Evolutionary conservation across 2,888 invertebrate species (phyloP).

Genomic region (Cephus rjabovi): DNA sequence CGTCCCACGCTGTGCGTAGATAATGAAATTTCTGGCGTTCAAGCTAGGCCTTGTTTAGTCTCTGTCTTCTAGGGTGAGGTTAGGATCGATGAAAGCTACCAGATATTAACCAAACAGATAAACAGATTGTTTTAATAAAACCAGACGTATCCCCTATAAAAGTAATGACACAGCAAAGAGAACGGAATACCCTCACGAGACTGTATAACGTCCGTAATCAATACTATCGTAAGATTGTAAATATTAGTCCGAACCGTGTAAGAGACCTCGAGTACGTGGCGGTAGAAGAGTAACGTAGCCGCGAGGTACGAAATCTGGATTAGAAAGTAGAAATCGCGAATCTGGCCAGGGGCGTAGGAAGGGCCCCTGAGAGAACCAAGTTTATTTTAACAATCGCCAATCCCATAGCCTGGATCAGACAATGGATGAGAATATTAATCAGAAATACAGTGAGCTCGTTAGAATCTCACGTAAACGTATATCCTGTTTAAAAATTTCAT

Average conservation of each 20-base stretch:
- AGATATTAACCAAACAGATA: not conserved
- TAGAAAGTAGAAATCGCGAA: constrained; percentile 9
- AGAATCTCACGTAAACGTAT: not conserved
- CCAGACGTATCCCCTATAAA: not conserved
- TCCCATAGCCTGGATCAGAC: not conserved
- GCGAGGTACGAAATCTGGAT: constrained; percentile 9
- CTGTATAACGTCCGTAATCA: not conserved
- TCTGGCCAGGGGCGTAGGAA: not conserved
- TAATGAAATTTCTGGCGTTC: not conserved
- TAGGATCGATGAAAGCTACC: not conserved
- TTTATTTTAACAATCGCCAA: not conserved
- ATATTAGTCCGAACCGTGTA: not conserved
- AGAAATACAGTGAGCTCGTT: not conserved
- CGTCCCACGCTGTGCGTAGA: constrained; percentile 1
- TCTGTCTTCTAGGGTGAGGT: not conserved
- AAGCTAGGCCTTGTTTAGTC: not conserved
- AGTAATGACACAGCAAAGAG: not conserved
- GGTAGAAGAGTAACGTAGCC: not conserved
- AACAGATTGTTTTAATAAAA: not conserved
- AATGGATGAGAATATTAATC: not conserved
- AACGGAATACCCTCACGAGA: not conserved
- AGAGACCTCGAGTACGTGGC: not conserved
- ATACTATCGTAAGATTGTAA: not conserved
- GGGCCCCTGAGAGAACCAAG: not conserved
- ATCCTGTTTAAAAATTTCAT: not conserved